Percentiles rank a stretch among this genome's conserved stretches.
Conservation (phyloP, 2,113 vertebrate species). For the Leucopsar rothschildi region DNA sequence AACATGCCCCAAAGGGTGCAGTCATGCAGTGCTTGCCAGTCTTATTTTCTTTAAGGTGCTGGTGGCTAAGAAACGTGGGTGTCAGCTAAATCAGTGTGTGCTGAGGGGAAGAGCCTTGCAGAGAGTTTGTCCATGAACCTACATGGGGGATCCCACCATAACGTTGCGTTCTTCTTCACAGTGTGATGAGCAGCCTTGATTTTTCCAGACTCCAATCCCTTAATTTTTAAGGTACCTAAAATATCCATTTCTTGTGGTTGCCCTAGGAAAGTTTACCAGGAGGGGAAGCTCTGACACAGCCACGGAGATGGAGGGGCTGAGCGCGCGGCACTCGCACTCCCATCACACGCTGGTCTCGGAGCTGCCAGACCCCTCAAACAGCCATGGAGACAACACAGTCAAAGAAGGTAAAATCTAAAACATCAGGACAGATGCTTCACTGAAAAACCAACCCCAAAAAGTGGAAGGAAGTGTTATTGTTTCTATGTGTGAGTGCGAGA, state of each 20-base stretch:
- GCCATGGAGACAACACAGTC: slow-evolving; percentile 91
- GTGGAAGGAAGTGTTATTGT: not conserved
- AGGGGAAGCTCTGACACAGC: slow-evolving; percentile 92
- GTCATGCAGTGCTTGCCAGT: not conserved
- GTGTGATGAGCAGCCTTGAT: not conserved
- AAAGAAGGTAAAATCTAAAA: slow-evolving; percentile 81
- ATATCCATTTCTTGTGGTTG: not conserved
- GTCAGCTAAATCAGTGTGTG: not conserved
- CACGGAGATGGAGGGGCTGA: slow-evolving; percentile 90
- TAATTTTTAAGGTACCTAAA: not conserved
- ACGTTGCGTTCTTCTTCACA: not conserved
- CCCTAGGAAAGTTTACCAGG: slow-evolving; percentile 88
- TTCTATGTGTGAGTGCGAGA: not conserved
- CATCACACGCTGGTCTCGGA: slow-evolving; percentile 92
- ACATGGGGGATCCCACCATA: accelerated
- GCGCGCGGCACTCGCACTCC: slow-evolving; percentile 89
- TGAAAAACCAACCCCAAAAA: not conserved
- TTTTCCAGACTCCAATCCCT: not conserved
- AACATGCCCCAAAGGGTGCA: not conserved
- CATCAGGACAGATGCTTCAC: not conserved
- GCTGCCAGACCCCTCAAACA: slow-evolving; percentile 92
- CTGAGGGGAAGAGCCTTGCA: not conserved
- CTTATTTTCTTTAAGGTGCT: not conserved
- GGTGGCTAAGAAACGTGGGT: not conserved
- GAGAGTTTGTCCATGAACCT: not conserved